Conservation (phyloP, 2,797 vertebrate species). For the Falco novaeseelandiae region DNA sequence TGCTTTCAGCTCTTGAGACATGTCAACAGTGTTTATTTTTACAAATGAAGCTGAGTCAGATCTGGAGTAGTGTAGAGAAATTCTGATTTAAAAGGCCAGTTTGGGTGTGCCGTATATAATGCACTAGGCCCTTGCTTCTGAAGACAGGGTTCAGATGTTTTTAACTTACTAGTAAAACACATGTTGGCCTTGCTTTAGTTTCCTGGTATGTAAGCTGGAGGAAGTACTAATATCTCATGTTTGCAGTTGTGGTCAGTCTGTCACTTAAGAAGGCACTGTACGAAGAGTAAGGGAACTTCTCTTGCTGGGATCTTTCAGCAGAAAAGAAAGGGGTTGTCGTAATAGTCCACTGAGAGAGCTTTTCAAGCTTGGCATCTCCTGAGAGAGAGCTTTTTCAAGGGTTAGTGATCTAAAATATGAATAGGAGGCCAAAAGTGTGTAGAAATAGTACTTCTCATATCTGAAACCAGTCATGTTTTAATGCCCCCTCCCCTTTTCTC, state of each 20-base stretch:
- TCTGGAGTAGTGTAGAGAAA: conserved; percentile 61
- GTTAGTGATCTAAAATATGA: neutral
- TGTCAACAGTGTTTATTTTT: conserved; percentile 75
- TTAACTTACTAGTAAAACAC: neutral
- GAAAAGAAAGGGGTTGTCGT: neutral
- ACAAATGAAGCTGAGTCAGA: conserved; percentile 65
- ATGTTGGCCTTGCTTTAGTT: neutral
- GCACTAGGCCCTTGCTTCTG: neutral
- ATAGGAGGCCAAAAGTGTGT: neutral
- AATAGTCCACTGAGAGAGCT: neutral
- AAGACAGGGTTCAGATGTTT: neutral
- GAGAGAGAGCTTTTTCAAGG: neutral
- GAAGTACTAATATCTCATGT: neutral
- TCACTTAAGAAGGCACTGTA: neutral
- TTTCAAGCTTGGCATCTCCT: neutral
- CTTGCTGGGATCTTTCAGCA: neutral
- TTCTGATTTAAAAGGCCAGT: conserved; percentile 32
- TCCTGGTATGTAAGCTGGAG: neutral
- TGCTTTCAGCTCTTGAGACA: conserved; percentile 61
- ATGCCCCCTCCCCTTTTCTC: neutral
- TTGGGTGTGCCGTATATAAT: neutral
- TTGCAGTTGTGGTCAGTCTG: neutral
- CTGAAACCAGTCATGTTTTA: neutral
- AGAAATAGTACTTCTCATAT: neutral
- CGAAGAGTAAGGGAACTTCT: neutral